A percentile compares a stretch with the other conserved stretches of the same genome.
phyloP scores from a whole-genome alignment of 2,797 vertebrate genomes.

The Botia almorhae region DNA sequence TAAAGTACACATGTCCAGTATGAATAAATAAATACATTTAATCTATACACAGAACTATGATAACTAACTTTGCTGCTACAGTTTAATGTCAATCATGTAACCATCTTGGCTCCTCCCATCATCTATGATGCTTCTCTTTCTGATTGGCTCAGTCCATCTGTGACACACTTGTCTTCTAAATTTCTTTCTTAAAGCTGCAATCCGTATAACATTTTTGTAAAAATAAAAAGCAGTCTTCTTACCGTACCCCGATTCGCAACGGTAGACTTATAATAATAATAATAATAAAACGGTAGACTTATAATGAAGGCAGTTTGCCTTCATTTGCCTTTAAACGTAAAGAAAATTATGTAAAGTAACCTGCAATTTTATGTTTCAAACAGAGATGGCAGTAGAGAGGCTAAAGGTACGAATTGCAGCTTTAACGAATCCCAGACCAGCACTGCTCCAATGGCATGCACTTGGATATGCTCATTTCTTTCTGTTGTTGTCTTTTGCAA shows the following conservation, averaged over 20 bases:
- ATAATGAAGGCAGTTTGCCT: too few species aligned
- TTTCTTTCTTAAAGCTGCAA: constrained; percentile 19
- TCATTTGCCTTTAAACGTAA: too few species aligned
- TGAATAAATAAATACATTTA: constrained; percentile 13
- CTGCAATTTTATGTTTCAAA: too few species aligned
- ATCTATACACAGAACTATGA: constrained; percentile 5
- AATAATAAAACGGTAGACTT: too few species aligned
- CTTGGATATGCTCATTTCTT: constrained; percentile 52
- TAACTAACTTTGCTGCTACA: constrained; percentile 25
- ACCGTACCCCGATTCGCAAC: too few species aligned
- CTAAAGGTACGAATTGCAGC: too few species aligned
- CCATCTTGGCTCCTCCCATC: background rate
- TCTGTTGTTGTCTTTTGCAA: constrained; percentile 60
- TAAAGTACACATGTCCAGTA: background rate
- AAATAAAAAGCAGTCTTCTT: too few species aligned
- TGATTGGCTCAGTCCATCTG: constrained; percentile 22
- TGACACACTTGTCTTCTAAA: constrained; percentile 13
- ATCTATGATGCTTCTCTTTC: constrained; percentile 2
- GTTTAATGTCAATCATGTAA: constrained; percentile 45
- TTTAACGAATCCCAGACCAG: constrained; percentile 26
- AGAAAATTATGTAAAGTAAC: too few species aligned
- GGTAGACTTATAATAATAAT: too few species aligned
- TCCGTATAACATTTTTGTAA: too few species aligned
- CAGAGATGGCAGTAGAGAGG: too few species aligned
- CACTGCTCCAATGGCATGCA: constrained; percentile 54